phyloP scores from a whole-genome alignment of 2,888 invertebrate species.

The Sinohyriopsis cumingii region DNA sequence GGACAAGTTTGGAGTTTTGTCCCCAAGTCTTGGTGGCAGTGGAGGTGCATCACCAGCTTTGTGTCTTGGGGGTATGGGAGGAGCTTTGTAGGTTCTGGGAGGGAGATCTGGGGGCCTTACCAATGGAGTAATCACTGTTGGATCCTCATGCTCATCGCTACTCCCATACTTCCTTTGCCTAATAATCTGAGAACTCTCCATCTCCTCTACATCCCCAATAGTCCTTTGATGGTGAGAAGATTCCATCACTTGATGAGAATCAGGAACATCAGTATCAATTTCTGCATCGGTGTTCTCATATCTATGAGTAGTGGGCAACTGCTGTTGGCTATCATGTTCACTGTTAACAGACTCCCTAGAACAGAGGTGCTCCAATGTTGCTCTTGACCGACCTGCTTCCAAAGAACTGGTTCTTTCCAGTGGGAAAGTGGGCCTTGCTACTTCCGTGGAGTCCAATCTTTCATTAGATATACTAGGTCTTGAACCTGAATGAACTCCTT shows the following conservation, averaged over 20 bases:
- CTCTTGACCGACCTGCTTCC: no score
- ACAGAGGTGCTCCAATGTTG: no score
- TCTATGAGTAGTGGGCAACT: no score
- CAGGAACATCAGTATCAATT: slow-evolving; percentile 6
- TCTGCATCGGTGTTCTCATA: background rate
- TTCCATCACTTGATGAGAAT: slow-evolving; percentile 1
- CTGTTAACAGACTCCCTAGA: no score
- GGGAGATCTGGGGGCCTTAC: slow-evolving; percentile 56
- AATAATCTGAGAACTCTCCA: background rate
- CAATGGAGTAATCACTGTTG: slow-evolving; percentile 3
- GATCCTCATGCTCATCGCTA: slow-evolving; percentile 15
- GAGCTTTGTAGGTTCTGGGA: slow-evolving; percentile 62
- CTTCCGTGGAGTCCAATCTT: no score
- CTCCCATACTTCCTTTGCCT: slow-evolving; percentile 7
- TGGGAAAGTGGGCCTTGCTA: no score
- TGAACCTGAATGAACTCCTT: no score
- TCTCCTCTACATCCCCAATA: slow-evolving; percentile 1
- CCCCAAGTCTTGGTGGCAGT: slow-evolving; percentile 53
- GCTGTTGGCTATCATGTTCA: no score
- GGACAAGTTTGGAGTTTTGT: slow-evolving; percentile 33
- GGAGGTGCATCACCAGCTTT: slow-evolving; percentile 53
- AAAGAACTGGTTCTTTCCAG: no score
- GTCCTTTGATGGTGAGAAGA: background rate
- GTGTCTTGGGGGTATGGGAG: slow-evolving; percentile 59
- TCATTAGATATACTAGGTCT: no score